These are phyloP conservation scores for Eilema sororculum DNA, from an alignment of 2,888 invertebrate genomes.

Conservation along the genomic window DNA sequence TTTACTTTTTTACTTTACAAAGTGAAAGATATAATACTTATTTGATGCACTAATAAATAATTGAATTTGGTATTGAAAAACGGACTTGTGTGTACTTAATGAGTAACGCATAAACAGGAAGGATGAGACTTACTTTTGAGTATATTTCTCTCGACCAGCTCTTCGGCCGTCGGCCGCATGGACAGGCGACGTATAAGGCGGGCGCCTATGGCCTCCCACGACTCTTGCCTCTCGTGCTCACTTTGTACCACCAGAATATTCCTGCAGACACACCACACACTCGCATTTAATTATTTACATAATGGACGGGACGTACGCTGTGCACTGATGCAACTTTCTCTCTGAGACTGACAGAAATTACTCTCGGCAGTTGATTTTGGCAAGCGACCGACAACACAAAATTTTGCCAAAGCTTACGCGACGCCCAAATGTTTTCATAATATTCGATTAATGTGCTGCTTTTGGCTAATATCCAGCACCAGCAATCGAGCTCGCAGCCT, in stretches of 20 bases:
- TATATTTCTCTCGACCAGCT: slow-evolving; percentile 99
- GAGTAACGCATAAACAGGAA: not conserved
- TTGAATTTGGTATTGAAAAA: no score
- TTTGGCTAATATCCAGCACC: slow-evolving; percentile 75
- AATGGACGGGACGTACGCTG: slow-evolving; percentile 55
- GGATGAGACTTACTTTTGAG: slow-evolving; percentile 94
- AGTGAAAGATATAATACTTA: no score
- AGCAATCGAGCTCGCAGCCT: slow-evolving; percentile 60
- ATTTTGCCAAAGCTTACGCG: slow-evolving; percentile 70
- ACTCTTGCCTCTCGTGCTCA: slow-evolving; percentile 96
- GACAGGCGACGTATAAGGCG: slow-evolving; percentile 97
- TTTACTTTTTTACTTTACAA: no score
- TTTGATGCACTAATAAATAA: no score
- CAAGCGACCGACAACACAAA: slow-evolving; percentile 67
- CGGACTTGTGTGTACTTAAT: not conserved
- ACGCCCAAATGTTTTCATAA: slow-evolving; percentile 76
- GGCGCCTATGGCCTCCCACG: slow-evolving; percentile 97
- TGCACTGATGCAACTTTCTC: slow-evolving; percentile 62
- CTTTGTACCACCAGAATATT: slow-evolving; percentile 97
- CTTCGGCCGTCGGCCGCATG: slow-evolving; percentile 98
- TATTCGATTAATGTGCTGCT: slow-evolving; percentile 70
- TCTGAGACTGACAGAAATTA: slow-evolving; percentile 60
- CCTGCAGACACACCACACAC: slow-evolving; percentile 72
- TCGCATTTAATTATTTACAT: slow-evolving; percentile 63
- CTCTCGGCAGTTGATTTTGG: slow-evolving; percentile 61